phyloP scores from a whole-genome alignment of 1,140 invertebrate genomes.

The Gerris buenoi region DNA sequence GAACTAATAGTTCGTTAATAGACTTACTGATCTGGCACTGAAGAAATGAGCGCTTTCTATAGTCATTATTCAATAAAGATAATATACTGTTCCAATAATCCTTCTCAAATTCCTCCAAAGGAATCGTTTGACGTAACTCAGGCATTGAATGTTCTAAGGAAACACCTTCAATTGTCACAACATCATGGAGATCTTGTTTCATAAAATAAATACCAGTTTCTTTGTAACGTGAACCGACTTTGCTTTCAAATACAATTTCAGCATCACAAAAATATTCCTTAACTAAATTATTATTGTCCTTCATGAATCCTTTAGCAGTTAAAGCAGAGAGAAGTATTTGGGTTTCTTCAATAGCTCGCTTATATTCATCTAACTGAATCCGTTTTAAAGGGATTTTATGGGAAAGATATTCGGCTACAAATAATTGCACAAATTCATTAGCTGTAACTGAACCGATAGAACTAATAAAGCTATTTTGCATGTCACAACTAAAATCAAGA shows the following conservation, averaged over 20 bases:
- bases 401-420: background rate
- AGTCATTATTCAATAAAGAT: background rate
- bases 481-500: background rate
- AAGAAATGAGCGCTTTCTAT: background rate
- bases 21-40: background rate
- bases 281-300: background rate
- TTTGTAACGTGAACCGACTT: background rate
- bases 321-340: background rate
- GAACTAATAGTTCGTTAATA: background rate
- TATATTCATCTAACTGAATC: background rate
- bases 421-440: background rate
- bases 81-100: background rate
- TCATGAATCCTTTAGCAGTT: background rate
- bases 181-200: background rate
- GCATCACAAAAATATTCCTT: background rate
- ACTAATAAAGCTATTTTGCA: background rate
- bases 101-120: background rate
- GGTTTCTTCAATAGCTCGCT: background rate
- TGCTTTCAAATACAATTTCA: background rate
- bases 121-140: background rate
- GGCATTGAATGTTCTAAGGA: background rate
- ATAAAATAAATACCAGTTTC: background rate
- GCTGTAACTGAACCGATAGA: background rate
- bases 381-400: background rate
- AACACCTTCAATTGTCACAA: background rate